Evolutionary conservation across 2,113 vertebrate genomes (phyloP), one percentile per base, ranked within the genome.

Genomic region (Opisthocomus hoazin): DNA sequence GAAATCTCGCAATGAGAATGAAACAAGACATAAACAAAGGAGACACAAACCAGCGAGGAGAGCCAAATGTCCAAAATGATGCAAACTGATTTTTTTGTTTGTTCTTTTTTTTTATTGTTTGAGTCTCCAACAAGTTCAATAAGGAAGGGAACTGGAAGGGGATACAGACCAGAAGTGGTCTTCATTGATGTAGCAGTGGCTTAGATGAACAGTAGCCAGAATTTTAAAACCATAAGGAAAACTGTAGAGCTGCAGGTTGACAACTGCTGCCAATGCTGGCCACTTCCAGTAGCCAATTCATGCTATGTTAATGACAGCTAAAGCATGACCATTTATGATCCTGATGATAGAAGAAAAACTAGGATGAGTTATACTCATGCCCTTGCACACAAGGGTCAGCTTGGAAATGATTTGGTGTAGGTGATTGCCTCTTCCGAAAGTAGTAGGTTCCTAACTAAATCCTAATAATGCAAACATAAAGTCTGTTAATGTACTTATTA

Each of bases 401-500:
- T 64, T 92, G 43, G 71, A 92, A 94, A 94, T 71, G 16, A 90
- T 94, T 93, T 84, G 64, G 69, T 2, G 6, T 63, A 43, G 68
- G 58, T 92, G 88, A 95, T 87, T 89, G 64, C 90, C 83, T 94
- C 83, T 78, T 92, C 80, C 0, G 3, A 96, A 93, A 90, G 91
- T 41, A 90, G 95, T 81, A 64, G 53, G 80, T 95, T 96, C 92
- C 94, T 88, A 95, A 96, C 96, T 95, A 95, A 95, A 96, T 90
- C 93, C 93, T 93, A 95, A 97, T 97, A 97, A 97, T 93, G 87
- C 89, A 96, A 96, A 94, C 94, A 97, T 96, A 94, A 95, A 96
- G 94, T 84, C 73, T 89, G 89, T 87, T 97, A 96, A 94, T 93
- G 85, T 81, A 92, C 92, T 94, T 96, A 93, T 96, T 97, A 95